phyloP scores from a whole-genome alignment of 1,140 invertebrate species.

The Drosophila navojoa region DNA sequence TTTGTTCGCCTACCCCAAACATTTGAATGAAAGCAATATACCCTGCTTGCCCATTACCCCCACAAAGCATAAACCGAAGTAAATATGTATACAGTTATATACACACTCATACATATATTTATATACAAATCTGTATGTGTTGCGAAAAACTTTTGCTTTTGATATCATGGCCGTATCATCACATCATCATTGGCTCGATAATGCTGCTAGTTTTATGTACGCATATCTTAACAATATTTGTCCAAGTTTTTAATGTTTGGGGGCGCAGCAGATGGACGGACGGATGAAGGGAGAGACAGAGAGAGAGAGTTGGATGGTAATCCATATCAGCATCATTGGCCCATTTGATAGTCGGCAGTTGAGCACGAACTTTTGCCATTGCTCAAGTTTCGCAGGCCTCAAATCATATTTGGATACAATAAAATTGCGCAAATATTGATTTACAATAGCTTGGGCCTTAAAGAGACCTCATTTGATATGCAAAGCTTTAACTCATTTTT shows the following conservation, averaged over 20 bases:
- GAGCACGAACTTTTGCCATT: conserved; percentile 21
- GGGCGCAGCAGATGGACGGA: conserved; percentile 1
- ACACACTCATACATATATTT: background rate
- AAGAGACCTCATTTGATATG: background rate
- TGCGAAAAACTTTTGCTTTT: conserved; percentile 70
- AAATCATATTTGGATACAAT: conserved; percentile 65
- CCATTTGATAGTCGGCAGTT: conserved; percentile 17
- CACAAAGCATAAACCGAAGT: too few relatives aligned
- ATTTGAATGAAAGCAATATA: too few relatives aligned
- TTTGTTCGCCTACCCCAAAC: too few relatives aligned
- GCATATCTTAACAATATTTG: conserved; percentile 65
- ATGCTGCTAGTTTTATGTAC: conserved; percentile 75
- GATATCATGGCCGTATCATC: conserved; percentile 75
- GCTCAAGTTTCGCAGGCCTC: conserved; percentile 39
- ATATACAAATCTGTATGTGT: background rate
- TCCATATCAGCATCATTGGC: conserved; percentile 1
- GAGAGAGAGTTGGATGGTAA: background rate
- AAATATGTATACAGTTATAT: too few relatives aligned
- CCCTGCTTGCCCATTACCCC: too few relatives aligned
- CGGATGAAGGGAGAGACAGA: background rate
- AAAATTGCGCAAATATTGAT: conserved; percentile 58
- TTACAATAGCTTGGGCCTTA: conserved; percentile 19
- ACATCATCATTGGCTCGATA: conserved; percentile 80
- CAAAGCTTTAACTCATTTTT: background rate
- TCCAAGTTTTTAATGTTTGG: conserved; percentile 22